Conservation (phyloP, 2,888 invertebrate genomes). For the Tipula vernalis region DNA sequence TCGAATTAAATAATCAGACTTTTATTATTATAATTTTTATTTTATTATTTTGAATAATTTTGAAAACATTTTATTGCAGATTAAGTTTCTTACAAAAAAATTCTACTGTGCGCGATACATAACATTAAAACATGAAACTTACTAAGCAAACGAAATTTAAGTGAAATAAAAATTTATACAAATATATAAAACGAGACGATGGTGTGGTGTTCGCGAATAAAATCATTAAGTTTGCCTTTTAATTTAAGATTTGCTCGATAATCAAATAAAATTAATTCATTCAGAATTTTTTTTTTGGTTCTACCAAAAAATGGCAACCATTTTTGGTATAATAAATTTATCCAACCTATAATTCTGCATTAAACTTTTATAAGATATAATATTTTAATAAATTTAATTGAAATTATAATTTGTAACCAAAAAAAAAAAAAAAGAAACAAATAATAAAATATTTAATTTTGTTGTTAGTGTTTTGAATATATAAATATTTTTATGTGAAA, state of each 20-base stretch:
- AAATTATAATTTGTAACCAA: not conserved
- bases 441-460: not conserved
- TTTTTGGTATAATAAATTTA: not conserved
- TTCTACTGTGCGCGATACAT: not conserved
- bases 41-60: not conserved
- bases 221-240: not conserved
- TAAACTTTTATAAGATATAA: not conserved
- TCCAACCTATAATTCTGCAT: not conserved
- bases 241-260: not conserved
- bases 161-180: not conserved
- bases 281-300: not conserved
- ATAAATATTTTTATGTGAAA: not conserved
- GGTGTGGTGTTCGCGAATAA: not conserved
- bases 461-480: not conserved
- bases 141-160: not conserved
- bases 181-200: not conserved
- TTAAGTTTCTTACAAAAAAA: not conserved
- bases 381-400: not conserved
- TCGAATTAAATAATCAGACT: not conserved
- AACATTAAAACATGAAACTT: not conserved
- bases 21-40: not conserved
- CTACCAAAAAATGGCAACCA: not conserved
- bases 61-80: not conserved
- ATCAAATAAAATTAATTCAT: not conserved
- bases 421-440: no score